Evolutionary conservation across 2,797 vertebrate genomes (phyloP), one percentile per base, ranked within the genome.

Genomic region (Diplodus puntazzo): DNA sequence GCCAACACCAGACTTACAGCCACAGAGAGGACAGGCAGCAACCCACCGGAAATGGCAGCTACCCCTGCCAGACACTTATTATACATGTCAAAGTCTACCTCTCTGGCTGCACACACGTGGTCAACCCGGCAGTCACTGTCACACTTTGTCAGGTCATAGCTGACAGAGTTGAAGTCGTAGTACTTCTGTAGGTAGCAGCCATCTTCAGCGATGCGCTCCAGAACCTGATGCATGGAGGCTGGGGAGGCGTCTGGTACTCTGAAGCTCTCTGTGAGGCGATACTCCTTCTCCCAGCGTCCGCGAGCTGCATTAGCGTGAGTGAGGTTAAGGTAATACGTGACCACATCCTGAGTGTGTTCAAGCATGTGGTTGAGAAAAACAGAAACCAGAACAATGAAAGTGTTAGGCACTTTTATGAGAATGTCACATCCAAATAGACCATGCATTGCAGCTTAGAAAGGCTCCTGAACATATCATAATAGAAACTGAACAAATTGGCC

Each of bases 261-360:
- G 87, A 97, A 99, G 70, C 95, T 95, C 72, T 96, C 92, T 0
- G 96, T 98, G 81, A 99, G 92, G 4, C 93, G 95, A 78, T 99
- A 99, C 84, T 99, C 97, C 2, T 96, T 95, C 79, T 97, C 95
- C 98, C 98, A 99, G 3, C 18, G 53, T 0, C 93, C 96, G 0
- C 0, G 25, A 11, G 68, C 87, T 11, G 8, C 14, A 75, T 99
- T 99, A 13, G 97, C 97, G 0, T 3, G 90, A 8, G 96, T 97
- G 73, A 99, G 92, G 88, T 99, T 97, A 84, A 99, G 50, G 69
- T 97, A 99, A 80, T 98, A 97, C 8, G 98, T 99, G 86, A 97
- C 93, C 84, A 96, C 88, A 74, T 99, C 98, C 98, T 99, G 87
- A 49, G 73, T 48, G 54, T 18, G 55, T 76, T 59, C 18, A 69